A percentile compares a stretch with the other conserved stretches of the same genome.
Conservation (phyloP, 2,113 vertebrate genomes). For the Mugil cephalus region DNA sequence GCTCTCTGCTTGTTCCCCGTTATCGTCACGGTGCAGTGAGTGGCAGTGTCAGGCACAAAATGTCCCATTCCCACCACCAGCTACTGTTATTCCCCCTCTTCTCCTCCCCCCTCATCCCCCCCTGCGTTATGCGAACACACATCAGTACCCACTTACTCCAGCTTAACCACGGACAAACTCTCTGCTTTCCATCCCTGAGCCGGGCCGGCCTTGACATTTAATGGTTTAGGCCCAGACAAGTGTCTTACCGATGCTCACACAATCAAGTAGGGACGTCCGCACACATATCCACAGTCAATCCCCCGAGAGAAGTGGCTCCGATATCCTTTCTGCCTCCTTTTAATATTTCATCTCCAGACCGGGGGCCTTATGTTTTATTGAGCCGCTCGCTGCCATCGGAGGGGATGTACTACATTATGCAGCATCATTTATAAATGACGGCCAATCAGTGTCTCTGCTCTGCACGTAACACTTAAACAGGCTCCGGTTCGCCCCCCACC, state of each 20-base stretch:
- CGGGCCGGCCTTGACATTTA: conserved; percentile 40
- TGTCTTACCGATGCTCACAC: conserved; percentile 40
- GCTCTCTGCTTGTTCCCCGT: conserved; percentile 40
- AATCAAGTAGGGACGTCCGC: conserved; percentile 21
- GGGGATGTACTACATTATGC: conserved; percentile 79
- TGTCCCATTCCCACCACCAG: background rate
- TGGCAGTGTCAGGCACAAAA: background rate
- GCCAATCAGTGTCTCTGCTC: conserved; percentile 68
- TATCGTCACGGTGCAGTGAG: conserved; percentile 2
- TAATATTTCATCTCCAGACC: conserved; percentile 74
- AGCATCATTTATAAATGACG: conserved; percentile 78
- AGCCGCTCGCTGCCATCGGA: conserved; percentile 57
- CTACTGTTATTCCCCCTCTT: too few relatives aligned
- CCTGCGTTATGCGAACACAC: background rate
- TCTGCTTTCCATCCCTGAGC: conserved; percentile 7
- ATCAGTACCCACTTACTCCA: conserved; percentile 10
- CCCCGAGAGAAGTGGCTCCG: conserved; percentile 26
- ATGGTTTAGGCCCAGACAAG: conserved; percentile 46
- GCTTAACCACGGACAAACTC: background rate
- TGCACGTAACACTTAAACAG: conserved; percentile 60
- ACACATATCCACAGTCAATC: conserved; percentile 7
- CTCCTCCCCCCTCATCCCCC: too few relatives aligned
- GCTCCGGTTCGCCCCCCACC: background rate
- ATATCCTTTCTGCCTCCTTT: conserved; percentile 62
- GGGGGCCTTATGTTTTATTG: conserved; percentile 80